phyloP scores from a whole-genome alignment of 2,113 vertebrate species.

The Gymnogyps californianus region DNA sequence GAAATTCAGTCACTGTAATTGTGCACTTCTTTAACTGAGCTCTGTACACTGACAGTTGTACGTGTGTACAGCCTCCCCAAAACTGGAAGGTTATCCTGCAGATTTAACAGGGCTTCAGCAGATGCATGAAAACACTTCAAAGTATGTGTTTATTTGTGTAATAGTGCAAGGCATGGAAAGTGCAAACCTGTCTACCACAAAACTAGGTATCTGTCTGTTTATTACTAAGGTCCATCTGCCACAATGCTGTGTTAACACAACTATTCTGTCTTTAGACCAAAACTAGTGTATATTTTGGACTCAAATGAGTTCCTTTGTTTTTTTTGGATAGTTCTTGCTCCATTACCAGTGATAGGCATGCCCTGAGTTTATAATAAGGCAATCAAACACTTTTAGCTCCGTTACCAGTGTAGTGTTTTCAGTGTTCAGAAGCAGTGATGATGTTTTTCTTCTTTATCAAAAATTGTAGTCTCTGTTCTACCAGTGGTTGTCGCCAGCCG shows the following conservation, averaged over 20 bases:
- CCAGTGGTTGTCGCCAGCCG: background rate
- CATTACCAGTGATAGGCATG: background rate
- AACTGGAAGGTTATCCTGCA: background rate
- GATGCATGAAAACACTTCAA: background rate
- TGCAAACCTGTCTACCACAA: background rate
- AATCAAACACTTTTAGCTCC: background rate
- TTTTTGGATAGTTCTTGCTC: background rate
- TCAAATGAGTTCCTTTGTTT: background rate
- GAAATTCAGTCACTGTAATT: background rate
- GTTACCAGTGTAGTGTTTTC: background rate
- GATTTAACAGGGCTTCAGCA: background rate
- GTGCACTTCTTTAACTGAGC: background rate
- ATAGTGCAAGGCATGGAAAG: background rate
- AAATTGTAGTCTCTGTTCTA: background rate
- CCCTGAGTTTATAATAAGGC: background rate
- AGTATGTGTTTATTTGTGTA: background rate
- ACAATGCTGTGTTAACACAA: background rate
- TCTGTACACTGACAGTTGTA: background rate
- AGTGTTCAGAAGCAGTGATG: background rate
- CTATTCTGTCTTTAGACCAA: background rate
- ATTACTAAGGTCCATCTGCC: background rate
- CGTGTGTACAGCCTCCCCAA: background rate
- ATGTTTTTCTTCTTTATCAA: background rate
- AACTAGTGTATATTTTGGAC: background rate
- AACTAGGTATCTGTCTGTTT: background rate